phyloP scores from a whole-genome alignment of 2,888 invertebrate species.

The Lagria hirta region DNA sequence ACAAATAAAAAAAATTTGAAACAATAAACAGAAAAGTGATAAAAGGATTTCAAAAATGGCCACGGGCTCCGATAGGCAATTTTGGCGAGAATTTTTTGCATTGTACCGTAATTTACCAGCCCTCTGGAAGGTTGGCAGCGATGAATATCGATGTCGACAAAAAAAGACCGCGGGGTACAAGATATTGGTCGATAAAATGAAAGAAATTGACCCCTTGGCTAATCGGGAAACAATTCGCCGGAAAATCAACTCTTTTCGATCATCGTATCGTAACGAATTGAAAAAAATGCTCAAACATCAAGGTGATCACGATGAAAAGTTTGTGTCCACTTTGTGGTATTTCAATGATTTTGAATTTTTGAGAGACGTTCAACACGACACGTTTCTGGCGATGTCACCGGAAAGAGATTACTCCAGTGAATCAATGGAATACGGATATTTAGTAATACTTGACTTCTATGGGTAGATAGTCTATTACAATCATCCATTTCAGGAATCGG shows the following conservation, averaged over 20 bases:
- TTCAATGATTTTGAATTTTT: background rate
- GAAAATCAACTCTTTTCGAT: background rate
- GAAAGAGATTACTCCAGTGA: background rate
- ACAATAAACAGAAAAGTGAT: too few relatives aligned
- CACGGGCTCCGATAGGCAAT: background rate
- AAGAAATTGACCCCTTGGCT: background rate
- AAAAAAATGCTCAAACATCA: background rate
- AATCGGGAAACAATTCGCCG: background rate
- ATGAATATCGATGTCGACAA: background rate
- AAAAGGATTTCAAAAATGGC: too few relatives aligned
- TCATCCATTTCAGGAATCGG: background rate
- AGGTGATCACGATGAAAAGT: background rate
- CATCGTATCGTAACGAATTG: background rate
- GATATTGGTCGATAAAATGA: background rate
- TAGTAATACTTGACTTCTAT: background rate
- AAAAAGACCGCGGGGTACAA: background rate
- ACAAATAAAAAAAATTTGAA: too few relatives aligned
- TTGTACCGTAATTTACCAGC: background rate
- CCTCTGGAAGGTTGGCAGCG: background rate
- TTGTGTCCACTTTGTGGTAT: background rate
- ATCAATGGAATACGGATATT: background rate
- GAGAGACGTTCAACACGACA: too few relatives aligned
- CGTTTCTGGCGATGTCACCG: too few relatives aligned
- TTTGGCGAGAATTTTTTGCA: background rate
- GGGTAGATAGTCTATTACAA: background rate